phyloP scores from a whole-genome alignment of 1,140 invertebrate species.

The Aphidius gifuensis region DNA sequence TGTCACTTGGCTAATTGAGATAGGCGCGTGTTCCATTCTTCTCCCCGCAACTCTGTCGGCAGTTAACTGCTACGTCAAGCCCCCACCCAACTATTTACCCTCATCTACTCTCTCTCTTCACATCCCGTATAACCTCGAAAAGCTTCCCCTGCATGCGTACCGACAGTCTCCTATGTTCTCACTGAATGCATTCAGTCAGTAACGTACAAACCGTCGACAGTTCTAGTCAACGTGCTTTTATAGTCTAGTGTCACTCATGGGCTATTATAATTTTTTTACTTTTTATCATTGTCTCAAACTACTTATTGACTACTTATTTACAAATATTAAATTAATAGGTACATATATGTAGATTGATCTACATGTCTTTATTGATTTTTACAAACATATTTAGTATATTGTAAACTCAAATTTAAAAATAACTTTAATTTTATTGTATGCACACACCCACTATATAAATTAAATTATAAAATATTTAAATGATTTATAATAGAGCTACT shows the following conservation, averaged over 20 bases:
- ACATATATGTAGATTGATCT: too few relatives aligned
- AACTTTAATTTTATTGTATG: too few relatives aligned
- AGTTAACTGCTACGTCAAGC: not conserved
- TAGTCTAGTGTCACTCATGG: constrained; percentile 16
- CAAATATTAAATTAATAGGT: too few relatives aligned
- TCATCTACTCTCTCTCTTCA: constrained; percentile 10
- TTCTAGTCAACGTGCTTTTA: constrained; percentile 30
- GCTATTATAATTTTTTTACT: not conserved
- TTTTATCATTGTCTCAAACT: too few relatives aligned
- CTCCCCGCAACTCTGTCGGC: constrained; percentile 27
- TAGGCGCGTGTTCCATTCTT: constrained; percentile 44
- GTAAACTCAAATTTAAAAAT: too few relatives aligned
- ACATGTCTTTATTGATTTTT: too few relatives aligned
- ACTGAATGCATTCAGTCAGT: constrained; percentile 53
- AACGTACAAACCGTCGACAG: constrained; percentile 51
- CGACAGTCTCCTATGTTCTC: constrained; percentile 48
- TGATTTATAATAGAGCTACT: too few relatives aligned
- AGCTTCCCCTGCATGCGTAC: constrained; percentile 54
- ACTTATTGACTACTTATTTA: too few relatives aligned
- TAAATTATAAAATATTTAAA: too few relatives aligned
- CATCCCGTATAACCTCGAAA: constrained; percentile 35
- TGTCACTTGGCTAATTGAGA: constrained; percentile 53
- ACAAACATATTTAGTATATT: too few relatives aligned
- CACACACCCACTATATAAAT: too few relatives aligned
- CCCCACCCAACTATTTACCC: too few relatives aligned